Evolutionary conservation across 2,113 vertebrate species (phyloP), one percentile per base, ranked within the genome.

Genomic region (Calidris pygmaea): DNA sequence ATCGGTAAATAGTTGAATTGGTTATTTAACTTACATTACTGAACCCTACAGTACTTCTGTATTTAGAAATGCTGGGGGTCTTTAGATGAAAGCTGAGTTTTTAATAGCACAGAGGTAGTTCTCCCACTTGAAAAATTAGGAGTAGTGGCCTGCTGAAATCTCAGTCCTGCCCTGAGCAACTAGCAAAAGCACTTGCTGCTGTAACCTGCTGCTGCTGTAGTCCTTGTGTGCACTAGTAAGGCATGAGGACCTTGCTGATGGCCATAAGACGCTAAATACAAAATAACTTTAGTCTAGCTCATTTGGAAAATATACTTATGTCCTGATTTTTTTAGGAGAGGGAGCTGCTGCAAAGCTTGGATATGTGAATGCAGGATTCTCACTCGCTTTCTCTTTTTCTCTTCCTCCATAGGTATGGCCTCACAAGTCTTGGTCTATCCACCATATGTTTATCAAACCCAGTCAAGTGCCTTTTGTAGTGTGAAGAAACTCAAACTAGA

Each of bases 391-490:
- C 96, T 55, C 48, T 87, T 83, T 75, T 88, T 97, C 30, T 92
- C 37, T 98, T 26, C 89, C 53, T 67, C 70, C 68, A 11, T 97
- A 99, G 99, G 99, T 99, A 99, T 99, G 99, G 99, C 99, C 99
- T 99, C 99, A 99, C 99, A 99, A 99, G 99, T 99, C 98, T 99
- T 99, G 99, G 99, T 99, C 97, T 99, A 99, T 98, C 99, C 99
- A 99, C 99, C 99, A 98, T 99, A 99, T 98, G 98, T 99, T 99
- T 99, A 99, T 99, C 99, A 99, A 99, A 99, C 99, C 98, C 99
- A 99, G 99, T 99, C 99, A 99, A 99, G 99, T 99, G 99, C 99
- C 99, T 99, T 99, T 99, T 99, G 99, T 99, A 99, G 99, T 98
- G 99, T 99, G 98, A 99, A 99, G 99, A 99, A 99, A 99, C 99